Evolutionary conservation across 1,140 invertebrate species (phyloP).

Genomic region (Riptortus pedestris): DNA sequence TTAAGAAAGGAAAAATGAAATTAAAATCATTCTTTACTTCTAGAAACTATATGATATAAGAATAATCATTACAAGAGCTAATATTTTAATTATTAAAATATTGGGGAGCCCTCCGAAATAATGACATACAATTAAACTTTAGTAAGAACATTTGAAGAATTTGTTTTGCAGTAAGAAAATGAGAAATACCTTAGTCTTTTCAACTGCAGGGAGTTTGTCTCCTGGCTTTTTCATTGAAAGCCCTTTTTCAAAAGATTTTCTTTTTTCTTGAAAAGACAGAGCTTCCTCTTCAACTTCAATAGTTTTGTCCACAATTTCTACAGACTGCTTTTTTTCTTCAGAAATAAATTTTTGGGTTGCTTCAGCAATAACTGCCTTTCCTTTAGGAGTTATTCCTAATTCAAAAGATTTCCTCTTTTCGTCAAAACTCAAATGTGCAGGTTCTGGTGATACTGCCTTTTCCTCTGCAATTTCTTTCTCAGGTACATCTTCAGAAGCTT

Average conservation of each 20-base stretch:
- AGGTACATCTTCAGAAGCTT: conserved; percentile 54
- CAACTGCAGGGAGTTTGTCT: conserved; percentile 37
- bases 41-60: too few species aligned
- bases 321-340: conserved; percentile 4
- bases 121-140: too few species aligned
- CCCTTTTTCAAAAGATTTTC: conserved; percentile 39
- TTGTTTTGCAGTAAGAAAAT: too few species aligned
- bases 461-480: conserved; percentile 39
- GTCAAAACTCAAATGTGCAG: conserved; percentile 31
- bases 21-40: too few species aligned
- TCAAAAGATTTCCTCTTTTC: conserved; percentile 33
- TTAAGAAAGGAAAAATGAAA: too few species aligned
- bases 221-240: conserved; percentile 42
- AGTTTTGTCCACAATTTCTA: conserved; percentile 33
- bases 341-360: neutral
- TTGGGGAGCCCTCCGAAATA: too few species aligned
- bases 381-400: conserved; percentile 23
- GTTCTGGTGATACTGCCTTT: conserved; percentile 30
- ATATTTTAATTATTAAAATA: too few species aligned
- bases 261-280: conserved; percentile 38
- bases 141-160: too few species aligned
- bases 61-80: too few species aligned
- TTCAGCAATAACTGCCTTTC: neutral
- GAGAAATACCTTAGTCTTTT: too few species aligned
- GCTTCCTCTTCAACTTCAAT: conserved; percentile 37